Base-by-base conservation (phyloP, 2,113 vertebrate genomes). In the Tapirus terrestris region DNA sequence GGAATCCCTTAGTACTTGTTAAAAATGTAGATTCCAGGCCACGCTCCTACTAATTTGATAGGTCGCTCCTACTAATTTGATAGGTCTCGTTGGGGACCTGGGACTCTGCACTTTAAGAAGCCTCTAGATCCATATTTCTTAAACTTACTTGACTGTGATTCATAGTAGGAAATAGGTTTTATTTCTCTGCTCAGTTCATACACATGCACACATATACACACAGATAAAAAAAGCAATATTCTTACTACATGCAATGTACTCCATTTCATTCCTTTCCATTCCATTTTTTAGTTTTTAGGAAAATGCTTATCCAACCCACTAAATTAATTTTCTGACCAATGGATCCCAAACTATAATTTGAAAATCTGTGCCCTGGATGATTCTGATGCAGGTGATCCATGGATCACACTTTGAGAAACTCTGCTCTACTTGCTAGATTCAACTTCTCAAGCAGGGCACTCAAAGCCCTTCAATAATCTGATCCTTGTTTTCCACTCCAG, bases 241-340 rank as follows among this genome's bases (percentile, higher is more conserved):
- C n/a, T 43, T 63, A 84, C 5, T 91, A 23, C 16, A 11, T 85
- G 39, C 43, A 60, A 0, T 76, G 23, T 58, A 36, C 8, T 89
- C 39, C 73, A 4, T 53, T 80, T 43, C 29, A 21, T 91, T 33
- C 12, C 48, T 63, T 51, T 56, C 20, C 23, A 63, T 58, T 83
- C 23, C 61, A 73, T 45, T 25, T 61, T 17, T 20, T 58, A 43
- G 11, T 56, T 67, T 65, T 45, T 14, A 51, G 73, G 81, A 56
- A 91, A 75, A 39, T 87, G 14, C 76, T 53, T 96, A 60, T 75
- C 45, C 12, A 92, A 33, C 14, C n/a, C n/a, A 83, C 76, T 61
- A 53, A 94, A 88, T 76, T 94, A 72, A 61, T n/a, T 80, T 95
- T 76, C 63, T 91, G 53, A 86, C 53, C 43, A 91, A 4, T 67